Evolutionary conservation across 2,113 vertebrate genomes (phyloP).

Genomic region (Paramisgurnus dabryanus): DNA sequence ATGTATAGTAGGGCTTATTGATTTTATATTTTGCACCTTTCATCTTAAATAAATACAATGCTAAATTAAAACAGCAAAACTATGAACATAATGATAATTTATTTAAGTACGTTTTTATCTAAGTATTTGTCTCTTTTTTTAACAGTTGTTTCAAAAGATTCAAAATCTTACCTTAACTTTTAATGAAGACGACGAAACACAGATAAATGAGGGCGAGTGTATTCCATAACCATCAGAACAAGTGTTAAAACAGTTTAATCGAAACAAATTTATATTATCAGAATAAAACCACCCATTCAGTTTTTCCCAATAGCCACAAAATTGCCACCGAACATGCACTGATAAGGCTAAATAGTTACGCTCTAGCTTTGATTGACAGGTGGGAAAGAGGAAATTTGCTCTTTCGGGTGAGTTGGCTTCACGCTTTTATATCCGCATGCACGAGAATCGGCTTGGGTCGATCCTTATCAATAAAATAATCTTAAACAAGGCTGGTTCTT

Average conservation of each 20-base stretch:
- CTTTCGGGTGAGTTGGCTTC: constrained; percentile 34
- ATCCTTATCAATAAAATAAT: background rate
- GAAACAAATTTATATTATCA: background rate
- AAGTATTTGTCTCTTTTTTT: background rate
- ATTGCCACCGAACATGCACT: constrained; percentile 60
- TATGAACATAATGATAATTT: background rate
- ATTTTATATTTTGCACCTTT: too few species aligned
- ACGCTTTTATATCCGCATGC: background rate
- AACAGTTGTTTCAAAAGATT: constrained; percentile 2
- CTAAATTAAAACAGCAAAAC: background rate
- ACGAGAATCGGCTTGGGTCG: background rate
- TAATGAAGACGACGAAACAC: background rate
- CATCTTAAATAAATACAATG: too few species aligned
- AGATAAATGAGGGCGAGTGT: background rate
- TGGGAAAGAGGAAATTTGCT: constrained; percentile 47
- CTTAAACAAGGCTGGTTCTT: background rate
- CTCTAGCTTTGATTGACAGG: constrained; percentile 73
- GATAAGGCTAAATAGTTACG: constrained; percentile 60
- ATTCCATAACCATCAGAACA: background rate
- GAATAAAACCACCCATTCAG: background rate
- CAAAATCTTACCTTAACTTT: constrained; percentile 31
- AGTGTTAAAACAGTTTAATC: background rate
- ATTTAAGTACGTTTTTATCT: too few species aligned
- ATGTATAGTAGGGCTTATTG: too few species aligned
- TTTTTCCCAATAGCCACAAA: constrained; percentile 40